phyloP scores from a whole-genome alignment of 2,888 invertebrate genomes.

The Psylliodes chrysocephalus region DNA sequence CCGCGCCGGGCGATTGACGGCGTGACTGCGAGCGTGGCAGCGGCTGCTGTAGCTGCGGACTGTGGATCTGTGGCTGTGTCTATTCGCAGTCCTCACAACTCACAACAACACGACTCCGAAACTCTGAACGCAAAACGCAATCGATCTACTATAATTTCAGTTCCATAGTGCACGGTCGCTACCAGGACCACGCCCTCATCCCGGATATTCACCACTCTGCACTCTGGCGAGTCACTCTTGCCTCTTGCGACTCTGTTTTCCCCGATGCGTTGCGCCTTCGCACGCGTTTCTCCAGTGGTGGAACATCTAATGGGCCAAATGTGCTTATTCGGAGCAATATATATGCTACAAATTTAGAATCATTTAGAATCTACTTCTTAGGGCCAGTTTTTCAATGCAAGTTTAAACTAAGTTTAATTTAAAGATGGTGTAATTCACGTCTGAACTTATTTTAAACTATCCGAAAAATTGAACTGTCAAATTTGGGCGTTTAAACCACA shows the following conservation, averaged over 20 bases:
- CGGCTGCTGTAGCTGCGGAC: not conserved
- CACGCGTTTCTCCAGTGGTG: not conserved
- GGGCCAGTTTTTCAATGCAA: too few relatives aligned
- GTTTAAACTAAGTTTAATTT: too few relatives aligned
- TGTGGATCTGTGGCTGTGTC: not conserved
- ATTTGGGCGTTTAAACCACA: too few relatives aligned
- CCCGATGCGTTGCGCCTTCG: not conserved
- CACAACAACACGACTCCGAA: not conserved
- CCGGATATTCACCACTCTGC: conserved; percentile 27
- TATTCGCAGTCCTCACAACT: not conserved
- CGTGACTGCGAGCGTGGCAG: not conserved
- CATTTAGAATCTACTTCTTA: too few relatives aligned
- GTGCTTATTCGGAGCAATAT: too few relatives aligned
- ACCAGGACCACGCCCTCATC: conserved; percentile 27
- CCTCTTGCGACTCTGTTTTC: conserved; percentile 7
- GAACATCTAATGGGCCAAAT: not conserved
- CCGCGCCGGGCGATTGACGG: not conserved
- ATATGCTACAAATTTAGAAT: too few relatives aligned
- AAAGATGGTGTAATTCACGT: too few relatives aligned
- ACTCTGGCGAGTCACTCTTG: not conserved
- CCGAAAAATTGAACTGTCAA: too few relatives aligned
- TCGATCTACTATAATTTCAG: conserved; percentile 10
- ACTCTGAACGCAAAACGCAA: too few relatives aligned
- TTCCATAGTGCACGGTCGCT: conserved; percentile 3
- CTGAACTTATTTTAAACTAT: too few relatives aligned